Conservation (phyloP, 2,888 invertebrate species). For the Belgica antarctica region DNA sequence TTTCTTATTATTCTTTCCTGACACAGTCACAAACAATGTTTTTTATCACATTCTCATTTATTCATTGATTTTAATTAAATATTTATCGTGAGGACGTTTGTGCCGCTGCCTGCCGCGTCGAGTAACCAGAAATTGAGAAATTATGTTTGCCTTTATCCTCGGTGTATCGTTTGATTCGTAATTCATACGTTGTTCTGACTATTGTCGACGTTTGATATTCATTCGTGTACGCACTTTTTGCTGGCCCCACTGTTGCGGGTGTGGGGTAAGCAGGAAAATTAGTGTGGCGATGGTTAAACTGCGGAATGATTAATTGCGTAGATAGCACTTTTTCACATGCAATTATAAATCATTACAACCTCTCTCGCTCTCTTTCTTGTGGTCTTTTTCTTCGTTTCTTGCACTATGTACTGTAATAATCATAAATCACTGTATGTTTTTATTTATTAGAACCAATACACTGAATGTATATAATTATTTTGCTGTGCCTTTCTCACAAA, state of each 20-base stretch:
- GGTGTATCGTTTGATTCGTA: not conserved
- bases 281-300: constrained; percentile 34
- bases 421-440: constrained; percentile 41
- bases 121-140: not conserved
- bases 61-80: constrained; percentile 28
- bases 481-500: constrained; percentile 4
- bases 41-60: constrained; percentile 31
- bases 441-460: constrained; percentile 35
- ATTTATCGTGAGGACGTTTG: constrained; percentile 22
- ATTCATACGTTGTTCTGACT: not conserved
- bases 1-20: not conserved
- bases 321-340: constrained; percentile 40
- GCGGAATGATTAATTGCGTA: constrained; percentile 40
- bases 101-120: no score
- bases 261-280: no score
- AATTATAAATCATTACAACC: constrained; percentile 42
- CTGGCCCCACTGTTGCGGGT: no score
- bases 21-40: not conserved
- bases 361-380: constrained; percentile 10
- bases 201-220: not conserved
- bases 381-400: not conserved
- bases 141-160: not conserved
- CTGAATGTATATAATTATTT: constrained; percentile 21
- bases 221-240: not conserved
- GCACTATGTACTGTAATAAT: constrained; percentile 30